phyloP scores from a whole-genome alignment of 1,140 invertebrate species.

The Venturia canescens region DNA sequence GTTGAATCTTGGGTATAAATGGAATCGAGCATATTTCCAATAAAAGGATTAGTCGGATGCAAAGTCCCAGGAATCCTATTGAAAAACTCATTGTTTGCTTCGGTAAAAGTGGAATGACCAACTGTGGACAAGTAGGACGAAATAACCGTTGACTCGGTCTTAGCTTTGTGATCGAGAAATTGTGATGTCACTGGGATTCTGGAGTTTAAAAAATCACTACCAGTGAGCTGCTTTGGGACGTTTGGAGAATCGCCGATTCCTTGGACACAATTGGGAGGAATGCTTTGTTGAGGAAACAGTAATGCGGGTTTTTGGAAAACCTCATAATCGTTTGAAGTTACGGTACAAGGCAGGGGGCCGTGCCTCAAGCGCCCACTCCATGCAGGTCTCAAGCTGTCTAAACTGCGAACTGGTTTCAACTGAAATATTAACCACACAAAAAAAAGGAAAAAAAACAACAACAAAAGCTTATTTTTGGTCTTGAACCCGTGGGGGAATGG shows the following conservation, averaged over 20 bases:
- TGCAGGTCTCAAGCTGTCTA: slow-evolving; percentile 79
- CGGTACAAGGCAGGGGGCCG: slow-evolving; percentile 70
- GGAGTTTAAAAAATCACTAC: background rate
- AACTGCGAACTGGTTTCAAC: slow-evolving; percentile 80
- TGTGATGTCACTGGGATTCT: background rate
- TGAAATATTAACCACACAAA: slow-evolving; percentile 69
- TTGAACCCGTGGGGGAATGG: background rate
- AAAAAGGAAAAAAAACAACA: slow-evolving; percentile 50
- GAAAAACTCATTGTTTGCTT: background rate
- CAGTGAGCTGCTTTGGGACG: background rate
- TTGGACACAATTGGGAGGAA: background rate
- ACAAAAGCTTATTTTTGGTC: slow-evolving; percentile 38
- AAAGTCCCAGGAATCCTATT: slow-evolving; percentile 47
- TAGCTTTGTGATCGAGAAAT: background rate
- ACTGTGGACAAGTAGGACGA: background rate
- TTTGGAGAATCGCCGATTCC: background rate
- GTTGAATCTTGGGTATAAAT: background rate
- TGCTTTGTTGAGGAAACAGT: background rate
- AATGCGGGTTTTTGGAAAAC: slow-evolving; percentile 63
- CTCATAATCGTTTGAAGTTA: slow-evolving; percentile 63
- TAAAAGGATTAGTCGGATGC: slow-evolving; percentile 57
- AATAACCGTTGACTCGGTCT: background rate
- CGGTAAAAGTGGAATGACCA: background rate
- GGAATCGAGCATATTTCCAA: slow-evolving; percentile 45
- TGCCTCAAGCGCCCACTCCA: slow-evolving; percentile 71